Evolutionary conservation across 1,140 invertebrate species (phyloP), one percentile per base, ranked within the genome.

Genomic region (Drosophila tropicalis): DNA sequence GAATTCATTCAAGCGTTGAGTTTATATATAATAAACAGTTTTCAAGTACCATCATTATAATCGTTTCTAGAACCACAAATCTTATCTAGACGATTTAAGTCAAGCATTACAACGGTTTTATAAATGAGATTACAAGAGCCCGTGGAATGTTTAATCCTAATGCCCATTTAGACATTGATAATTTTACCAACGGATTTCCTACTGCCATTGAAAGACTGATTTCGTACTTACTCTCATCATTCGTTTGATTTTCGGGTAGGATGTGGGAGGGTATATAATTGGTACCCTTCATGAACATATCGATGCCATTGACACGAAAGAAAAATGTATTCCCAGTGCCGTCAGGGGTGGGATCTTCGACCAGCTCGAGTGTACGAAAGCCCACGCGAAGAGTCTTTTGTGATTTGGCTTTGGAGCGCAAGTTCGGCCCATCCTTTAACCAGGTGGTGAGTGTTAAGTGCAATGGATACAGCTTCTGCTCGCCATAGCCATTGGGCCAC

Each of bases 401-500:
- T 4, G 82, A 86, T 40, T 73, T 75, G 10, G 79, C 78, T 40
- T 82, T 85, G n/a, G 75, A 61, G 4, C 82, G 74, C 36, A 71
- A 13, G n/a, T 82, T 92, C 85, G 13, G 62, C 67, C 32, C 92
- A 63, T 40, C 62, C 5, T n/a, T 1, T 44, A 74, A 51, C 76
- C 72, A 84, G 7, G 83, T 91, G 15, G 86, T 90, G 12, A 92
- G 94, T 7, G 92, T 93, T 1, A 96, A 93, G 47, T 92, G 93
- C 2, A 98, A 89, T 40, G 93, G 91, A 85, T 99, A 98, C 1
- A 99, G 93, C 3, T 92, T 93, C 91, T 97, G 98, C 13, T 94
- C 91, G 29, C 98, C 98, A 89, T 96, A 96, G 60, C 97, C 98
- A 93, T 98, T 98, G 0, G 98, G 98, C 98, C 98, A 99, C 98